Evolutionary conservation across 1,140 invertebrate species (phyloP).

Genomic region (Nebria ingens): DNA sequence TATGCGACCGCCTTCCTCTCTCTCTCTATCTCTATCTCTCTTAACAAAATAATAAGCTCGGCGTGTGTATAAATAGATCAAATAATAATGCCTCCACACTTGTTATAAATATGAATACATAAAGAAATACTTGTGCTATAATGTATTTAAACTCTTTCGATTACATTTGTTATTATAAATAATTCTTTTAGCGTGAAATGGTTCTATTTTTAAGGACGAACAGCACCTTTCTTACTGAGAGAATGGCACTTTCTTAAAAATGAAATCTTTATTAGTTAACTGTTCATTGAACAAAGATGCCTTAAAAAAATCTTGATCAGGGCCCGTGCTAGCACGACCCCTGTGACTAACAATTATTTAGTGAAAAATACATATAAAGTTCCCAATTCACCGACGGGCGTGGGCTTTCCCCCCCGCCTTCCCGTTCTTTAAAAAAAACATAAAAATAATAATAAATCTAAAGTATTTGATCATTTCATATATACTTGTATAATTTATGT

Average conservation of each 20-base stretch:
- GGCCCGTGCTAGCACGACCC: not conserved
- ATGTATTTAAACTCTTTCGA: conserved; percentile 9
- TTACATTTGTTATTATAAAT: conserved; percentile 9
- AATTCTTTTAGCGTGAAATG: conserved; percentile 9
- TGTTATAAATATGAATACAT: not conserved
- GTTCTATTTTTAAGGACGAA: conserved; percentile 8
- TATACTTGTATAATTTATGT: no score
- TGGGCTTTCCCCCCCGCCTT: not conserved
- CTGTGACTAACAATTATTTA: conserved; percentile 7
- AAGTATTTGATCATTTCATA: no score
- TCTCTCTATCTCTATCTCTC: not conserved
- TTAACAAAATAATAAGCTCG: not conserved
- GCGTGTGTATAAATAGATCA: conserved; percentile 2
- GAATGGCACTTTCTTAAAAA: conserved; percentile 9
- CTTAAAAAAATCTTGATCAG: conserved; percentile 6
- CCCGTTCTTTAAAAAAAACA: no score
- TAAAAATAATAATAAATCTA: no score
- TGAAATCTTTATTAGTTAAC: conserved; percentile 7
- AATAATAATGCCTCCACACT: not conserved
- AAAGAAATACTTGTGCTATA: conserved; percentile 7
- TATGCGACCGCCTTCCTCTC: no score
- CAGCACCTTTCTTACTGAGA: conserved; percentile 9
- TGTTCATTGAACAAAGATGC: conserved; percentile 9
- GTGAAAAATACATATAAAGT: conserved; percentile 7
- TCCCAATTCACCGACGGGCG: not conserved